Conservation (phyloP, 2,888 invertebrate genomes). For the Trachelus tabidus region DNA sequence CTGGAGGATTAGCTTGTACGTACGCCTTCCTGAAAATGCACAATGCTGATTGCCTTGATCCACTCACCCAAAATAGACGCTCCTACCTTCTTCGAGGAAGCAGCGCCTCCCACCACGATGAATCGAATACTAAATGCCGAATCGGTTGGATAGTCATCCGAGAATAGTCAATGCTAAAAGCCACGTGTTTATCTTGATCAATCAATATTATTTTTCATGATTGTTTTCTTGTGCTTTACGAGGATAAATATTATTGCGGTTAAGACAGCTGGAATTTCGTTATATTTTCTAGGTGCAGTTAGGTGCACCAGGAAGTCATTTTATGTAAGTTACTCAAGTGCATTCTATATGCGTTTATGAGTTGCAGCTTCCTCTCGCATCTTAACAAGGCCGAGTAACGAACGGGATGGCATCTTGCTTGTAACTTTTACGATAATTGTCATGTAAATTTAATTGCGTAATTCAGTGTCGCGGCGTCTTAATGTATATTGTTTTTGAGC, state of each 20-base stretch:
- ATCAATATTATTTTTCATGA: background rate
- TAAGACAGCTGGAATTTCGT: background rate
- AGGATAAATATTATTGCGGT: background rate
- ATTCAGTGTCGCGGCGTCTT: background rate
- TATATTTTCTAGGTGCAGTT: background rate
- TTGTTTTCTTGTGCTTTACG: background rate
- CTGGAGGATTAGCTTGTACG: background rate
- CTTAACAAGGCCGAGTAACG: background rate
- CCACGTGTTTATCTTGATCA: background rate
- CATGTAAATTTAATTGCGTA: background rate
- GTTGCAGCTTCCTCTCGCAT: background rate
- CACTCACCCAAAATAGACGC: slow-evolving; percentile 8
- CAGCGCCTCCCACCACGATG: background rate
- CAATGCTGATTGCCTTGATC: slow-evolving; percentile 3
- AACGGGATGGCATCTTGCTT: background rate
- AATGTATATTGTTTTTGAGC: background rate
- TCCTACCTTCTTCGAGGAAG: background rate
- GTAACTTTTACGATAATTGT: background rate
- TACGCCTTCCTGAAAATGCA: background rate
- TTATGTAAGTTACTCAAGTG: background rate
- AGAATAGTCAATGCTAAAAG: background rate
- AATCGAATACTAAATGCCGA: background rate
- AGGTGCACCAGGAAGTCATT: background rate
- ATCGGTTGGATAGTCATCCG: background rate
- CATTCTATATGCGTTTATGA: background rate